Evolutionary conservation across 2,797 vertebrate species (phyloP), one percentile per base, ranked within the genome.

Genomic region (Arnoldichthys spilopterus): DNA sequence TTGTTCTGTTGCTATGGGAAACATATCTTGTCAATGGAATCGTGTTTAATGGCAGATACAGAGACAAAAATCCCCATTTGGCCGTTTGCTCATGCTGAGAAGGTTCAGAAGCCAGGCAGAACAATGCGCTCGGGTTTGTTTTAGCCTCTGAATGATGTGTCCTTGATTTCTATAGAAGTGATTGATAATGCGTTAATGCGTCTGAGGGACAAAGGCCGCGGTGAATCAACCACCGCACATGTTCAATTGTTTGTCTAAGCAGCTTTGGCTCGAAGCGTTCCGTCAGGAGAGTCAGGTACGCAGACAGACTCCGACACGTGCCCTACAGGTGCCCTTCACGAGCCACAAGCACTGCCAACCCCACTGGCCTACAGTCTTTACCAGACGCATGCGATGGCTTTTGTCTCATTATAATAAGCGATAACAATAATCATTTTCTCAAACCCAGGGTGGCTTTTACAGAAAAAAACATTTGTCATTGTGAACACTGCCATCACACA

Each of bases 211-310:
- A 24, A 59, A 61, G 26, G 40, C 40, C 22, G 1, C 4, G 9
- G 20, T 49, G 30, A 63, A n/a, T 22, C 30, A 63, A 3, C 32
- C 30, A 26, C 61, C 15, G 49, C 34, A 28, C 37, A 20, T 7
- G 2, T 59, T 34, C n/a, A 47, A 34, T 15, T 76, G 49, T 67
- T 67, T 76, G 49, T 54, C 2, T 40, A 54, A 12, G 40, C 13
- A 7, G 53, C 47, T 75, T 76, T 68, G 74, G 32, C 62, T 76
- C 49, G 15, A 15, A 76, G 34, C 24, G 1, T 18, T 61, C 26
- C 1, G 28, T n/a, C 18, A 63, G 16, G 6, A 37, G 56, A 58
- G 26, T 28, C 26, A 58, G 6, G 56, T 58, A 58, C 26, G 28
- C 15, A 26, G 22, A 26, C 24, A 58, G 24, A 28, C 13, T 4